Evolutionary conservation across 2,113 vertebrate genomes (phyloP).

Genomic region (Phoxinus phoxinus): DNA sequence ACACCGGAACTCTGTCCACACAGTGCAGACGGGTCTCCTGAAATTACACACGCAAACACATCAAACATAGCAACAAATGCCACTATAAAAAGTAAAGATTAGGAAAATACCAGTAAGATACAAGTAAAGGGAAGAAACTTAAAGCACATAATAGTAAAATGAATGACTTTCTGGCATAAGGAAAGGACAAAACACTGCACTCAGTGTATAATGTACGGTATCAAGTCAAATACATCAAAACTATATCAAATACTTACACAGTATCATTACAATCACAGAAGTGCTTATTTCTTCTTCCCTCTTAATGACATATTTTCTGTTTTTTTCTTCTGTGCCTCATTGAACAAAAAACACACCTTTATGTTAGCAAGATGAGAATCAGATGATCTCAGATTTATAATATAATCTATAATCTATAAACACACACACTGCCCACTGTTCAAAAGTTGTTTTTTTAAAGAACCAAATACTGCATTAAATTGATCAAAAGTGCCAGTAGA

Average conservation of each 20-base stretch:
- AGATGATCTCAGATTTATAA: too few species aligned
- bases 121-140: background rate
- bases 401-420: too few species aligned
- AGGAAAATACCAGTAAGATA: background rate
- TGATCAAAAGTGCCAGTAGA: too few species aligned
- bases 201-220: slow-evolving; percentile 52
- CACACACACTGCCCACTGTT: too few species aligned
- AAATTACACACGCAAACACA: slow-evolving; percentile 25
- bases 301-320: slow-evolving; percentile 81
- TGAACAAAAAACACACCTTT: slow-evolving; percentile 80
- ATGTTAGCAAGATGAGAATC: slow-evolving; percentile 68
- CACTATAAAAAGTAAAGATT: slow-evolving; percentile 4
- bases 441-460: too few species aligned
- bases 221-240: background rate
- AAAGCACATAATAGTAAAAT: slow-evolving; percentile 49
- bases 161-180: background rate
- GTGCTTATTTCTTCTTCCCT: slow-evolving; percentile 79
- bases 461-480: too few species aligned
- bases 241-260: slow-evolving; percentile 66
- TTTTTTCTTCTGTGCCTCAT: slow-evolving; percentile 83
- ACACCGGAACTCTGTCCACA: slow-evolving; percentile 48
- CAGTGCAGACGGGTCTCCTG: slow-evolving; percentile 65
- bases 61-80: background rate
- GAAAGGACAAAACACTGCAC: slow-evolving; percentile 55
- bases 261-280: slow-evolving; percentile 68